These are phyloP conservation scores for Vanessa cardui DNA, from an alignment of 2,888 invertebrate genomes.

Conservation along the genomic window DNA sequence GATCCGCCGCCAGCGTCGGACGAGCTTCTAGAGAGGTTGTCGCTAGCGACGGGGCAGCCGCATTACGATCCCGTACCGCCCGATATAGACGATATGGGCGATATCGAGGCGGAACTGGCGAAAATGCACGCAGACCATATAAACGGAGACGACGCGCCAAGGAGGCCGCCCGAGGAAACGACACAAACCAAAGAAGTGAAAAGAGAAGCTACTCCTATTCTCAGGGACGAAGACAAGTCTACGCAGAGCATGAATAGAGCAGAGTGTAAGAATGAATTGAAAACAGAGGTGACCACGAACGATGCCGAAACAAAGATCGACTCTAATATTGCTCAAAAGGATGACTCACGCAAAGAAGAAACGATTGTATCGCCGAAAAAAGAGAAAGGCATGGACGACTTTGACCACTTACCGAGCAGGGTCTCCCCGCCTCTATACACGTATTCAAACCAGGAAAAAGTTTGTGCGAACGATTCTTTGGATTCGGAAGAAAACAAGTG, in stretches of 20 bases:
- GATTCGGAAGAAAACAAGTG: conserved; percentile 48
- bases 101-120: conserved; percentile 87
- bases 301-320: conserved; percentile 42
- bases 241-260: conserved; percentile 39
- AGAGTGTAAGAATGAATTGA: conserved; percentile 39
- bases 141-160: conserved; percentile 65
- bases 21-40: conserved; percentile 60
- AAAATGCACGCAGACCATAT: conserved; percentile 84
- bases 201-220: conserved; percentile 63
- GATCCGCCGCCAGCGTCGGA: conserved; percentile 62
- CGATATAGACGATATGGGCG: conserved; percentile 82
- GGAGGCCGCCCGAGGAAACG: conserved; percentile 47
- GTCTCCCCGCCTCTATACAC: conserved; percentile 89
- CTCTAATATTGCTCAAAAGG: conserved; percentile 44
- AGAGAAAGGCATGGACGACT: conserved; percentile 62
- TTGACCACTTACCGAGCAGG: conserved; percentile 87
- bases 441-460: conserved; percentile 88
- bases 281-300: conserved; percentile 35
- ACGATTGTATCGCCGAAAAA: conserved; percentile 48
- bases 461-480: conserved; percentile 70
- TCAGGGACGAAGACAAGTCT: conserved; percentile 50
- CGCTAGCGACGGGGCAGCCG: conserved; percentile 56
- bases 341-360: conserved; percentile 39
- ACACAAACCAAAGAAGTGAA: conserved; percentile 51
- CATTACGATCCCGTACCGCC: conserved; percentile 66